phyloP scores from a whole-genome alignment of 2,113 vertebrate species.

The Scopus umbretta region DNA sequence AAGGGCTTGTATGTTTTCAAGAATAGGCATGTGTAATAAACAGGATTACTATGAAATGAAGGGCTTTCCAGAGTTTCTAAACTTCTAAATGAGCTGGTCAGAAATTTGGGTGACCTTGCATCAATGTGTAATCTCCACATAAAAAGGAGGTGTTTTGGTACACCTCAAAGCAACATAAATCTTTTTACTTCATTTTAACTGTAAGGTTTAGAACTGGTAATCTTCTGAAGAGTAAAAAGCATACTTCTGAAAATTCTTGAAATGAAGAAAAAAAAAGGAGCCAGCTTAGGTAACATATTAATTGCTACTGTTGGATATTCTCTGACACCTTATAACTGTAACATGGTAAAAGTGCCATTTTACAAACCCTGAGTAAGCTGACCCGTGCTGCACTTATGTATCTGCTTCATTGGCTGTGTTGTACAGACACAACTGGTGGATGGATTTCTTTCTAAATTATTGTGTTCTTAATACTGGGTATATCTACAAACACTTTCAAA shows the following conservation, averaged over 20 bases:
- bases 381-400: background rate
- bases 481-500: constrained; percentile 31
- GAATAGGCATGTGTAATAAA: background rate
- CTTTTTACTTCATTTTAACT: background rate
- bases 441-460: background rate
- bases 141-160: background rate
- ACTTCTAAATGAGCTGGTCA: background rate
- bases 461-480: background rate
- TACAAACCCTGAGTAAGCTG: background rate
- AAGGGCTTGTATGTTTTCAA: background rate
- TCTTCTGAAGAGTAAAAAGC: background rate
- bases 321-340: background rate
- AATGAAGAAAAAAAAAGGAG: background rate
- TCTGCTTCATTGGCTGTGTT: background rate
- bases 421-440: background rate
- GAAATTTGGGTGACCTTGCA: background rate
- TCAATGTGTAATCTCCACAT: background rate
- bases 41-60: background rate
- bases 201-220: background rate
- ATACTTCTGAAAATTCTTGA: background rate
- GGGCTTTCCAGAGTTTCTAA: background rate
- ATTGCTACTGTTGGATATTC: background rate
- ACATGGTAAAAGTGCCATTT: background rate
- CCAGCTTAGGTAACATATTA: background rate
- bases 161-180: background rate